Evolutionary conservation across 2,797 vertebrate species (phyloP).

Genomic region (Tadarida brasiliensis): DNA sequence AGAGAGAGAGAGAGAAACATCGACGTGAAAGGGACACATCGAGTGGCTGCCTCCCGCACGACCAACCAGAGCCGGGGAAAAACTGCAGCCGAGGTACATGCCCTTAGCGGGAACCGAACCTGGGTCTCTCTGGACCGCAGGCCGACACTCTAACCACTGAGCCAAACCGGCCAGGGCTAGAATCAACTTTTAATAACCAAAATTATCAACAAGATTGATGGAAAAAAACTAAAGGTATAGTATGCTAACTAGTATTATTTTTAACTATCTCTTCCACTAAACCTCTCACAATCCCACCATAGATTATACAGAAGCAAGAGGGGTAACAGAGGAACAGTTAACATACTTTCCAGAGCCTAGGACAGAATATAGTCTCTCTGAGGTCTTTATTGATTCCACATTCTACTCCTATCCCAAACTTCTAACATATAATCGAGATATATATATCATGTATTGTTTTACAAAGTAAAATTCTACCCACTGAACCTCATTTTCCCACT

Average conservation of each 20-base stretch:
- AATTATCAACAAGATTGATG: too few relatives aligned
- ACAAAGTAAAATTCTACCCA: conserved; percentile 8
- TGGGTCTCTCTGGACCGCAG: too few relatives aligned
- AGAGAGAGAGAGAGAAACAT: too few relatives aligned
- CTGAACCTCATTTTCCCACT: neutral
- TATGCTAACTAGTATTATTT: conserved; percentile 12
- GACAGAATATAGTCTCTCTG: neutral
- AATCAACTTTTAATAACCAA: neutral
- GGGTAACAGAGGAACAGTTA: neutral
- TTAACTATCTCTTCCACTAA: neutral
- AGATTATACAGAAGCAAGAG: neutral
- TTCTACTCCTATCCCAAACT: neutral
- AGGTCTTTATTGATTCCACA: neutral
- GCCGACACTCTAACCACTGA: too few relatives aligned
- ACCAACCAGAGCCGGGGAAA: too few relatives aligned
- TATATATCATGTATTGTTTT: neutral
- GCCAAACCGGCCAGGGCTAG: too few relatives aligned
- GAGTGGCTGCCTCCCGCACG: too few relatives aligned
- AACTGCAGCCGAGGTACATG: too few relatives aligned
- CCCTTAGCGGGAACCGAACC: too few relatives aligned
- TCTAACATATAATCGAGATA: neutral
- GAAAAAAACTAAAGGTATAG: conserved; percentile 10
- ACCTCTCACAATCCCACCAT: neutral
- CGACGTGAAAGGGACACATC: too few relatives aligned
- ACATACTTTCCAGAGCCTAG: neutral